Evolutionary conservation across 1,140 invertebrate species (phyloP), one percentile per base, ranked within the genome.

Genomic region (Daktulosphaira vitifoliae): DNA sequence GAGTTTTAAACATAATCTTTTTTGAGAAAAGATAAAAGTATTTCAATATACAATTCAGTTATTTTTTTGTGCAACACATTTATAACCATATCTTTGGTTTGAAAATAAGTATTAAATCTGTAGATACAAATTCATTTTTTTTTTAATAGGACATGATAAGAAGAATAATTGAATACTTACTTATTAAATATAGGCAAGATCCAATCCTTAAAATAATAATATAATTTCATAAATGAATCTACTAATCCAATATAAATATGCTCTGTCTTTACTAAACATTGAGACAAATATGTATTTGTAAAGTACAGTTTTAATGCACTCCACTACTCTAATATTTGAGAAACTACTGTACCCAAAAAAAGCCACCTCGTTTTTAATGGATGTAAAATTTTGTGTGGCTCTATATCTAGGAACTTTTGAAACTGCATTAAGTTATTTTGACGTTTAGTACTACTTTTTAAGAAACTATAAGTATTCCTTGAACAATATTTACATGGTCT

Each of bases 301-400:
- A 71, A 72, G 68, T 65, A 73, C 9, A 72, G 39, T 9, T 48
- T 66, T 16, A 73, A 46, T 9, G 70, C 65, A 3, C 69, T 67
- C 68, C 69, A 72, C 42, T 71, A 70, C 26, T 73, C 71, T 18
- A 74, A 22, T 16, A 73, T 54, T 53, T 70, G 23, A 11, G 67
- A 46, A 15, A 73, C 69, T 1, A 71, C 70, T 66, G 65, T 54
- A 11, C 48, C 20, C n/a, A 72, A 39, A 0, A 70, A 73, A 2
- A 73, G 68, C 72, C 72, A 74, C 59, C 71, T 48, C 7, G 70
- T 73, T 65, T 72, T 70, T 22, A 66, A 66, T 8, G 70, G 68
- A 16, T 68, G 67, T 15, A 72, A 29, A 6, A 72, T 44, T 68
- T 70, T 70, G 56, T 72, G 66, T 6, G 62, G 15, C 52, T 70